phyloP scores from a whole-genome alignment of 2,888 invertebrate genomes.

The Drepana falcataria region DNA sequence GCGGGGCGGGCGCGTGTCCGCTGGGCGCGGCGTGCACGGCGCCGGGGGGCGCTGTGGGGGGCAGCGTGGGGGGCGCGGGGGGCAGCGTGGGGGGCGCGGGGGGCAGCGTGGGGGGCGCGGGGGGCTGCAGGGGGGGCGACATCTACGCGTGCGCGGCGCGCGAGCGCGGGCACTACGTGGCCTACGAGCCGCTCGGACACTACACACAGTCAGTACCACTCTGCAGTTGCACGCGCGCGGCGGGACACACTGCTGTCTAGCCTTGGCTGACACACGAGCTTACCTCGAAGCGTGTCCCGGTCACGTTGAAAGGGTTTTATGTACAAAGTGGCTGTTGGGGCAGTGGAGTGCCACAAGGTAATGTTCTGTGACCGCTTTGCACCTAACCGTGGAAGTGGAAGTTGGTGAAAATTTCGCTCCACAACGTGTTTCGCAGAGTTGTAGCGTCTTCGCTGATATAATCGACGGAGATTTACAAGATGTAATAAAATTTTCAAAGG shows the following conservation, averaged over 20 bases:
- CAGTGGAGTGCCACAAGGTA: neutral
- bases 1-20: conserved; percentile 49
- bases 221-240: no score
- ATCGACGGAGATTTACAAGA: no score
- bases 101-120: conserved; percentile 9
- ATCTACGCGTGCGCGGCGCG: conserved; percentile 65
- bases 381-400: no score
- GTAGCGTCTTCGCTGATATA: no score
- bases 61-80: conserved; percentile 6
- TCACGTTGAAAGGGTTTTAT: no score
- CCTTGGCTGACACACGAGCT: no score
- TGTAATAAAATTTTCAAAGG: no score
- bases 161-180: conserved; percentile 72
- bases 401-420: no score
- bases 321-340: neutral
- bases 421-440: no score
- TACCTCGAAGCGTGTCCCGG: no score
- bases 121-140: conserved; percentile 43
- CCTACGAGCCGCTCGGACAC: conserved; percentile 71
- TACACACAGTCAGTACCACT: conserved; percentile 63
- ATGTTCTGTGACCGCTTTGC: neutral
- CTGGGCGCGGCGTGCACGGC: conserved; percentile 49
- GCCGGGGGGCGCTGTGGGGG: conserved; percentile 17
- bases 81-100: conserved; percentile 7
- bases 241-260: no score